Percentiles rank a stretch among this genome's conserved stretches.
Conservation (phyloP, 2,888 invertebrate genomes). For the Protodeltote pygarga region DNA sequence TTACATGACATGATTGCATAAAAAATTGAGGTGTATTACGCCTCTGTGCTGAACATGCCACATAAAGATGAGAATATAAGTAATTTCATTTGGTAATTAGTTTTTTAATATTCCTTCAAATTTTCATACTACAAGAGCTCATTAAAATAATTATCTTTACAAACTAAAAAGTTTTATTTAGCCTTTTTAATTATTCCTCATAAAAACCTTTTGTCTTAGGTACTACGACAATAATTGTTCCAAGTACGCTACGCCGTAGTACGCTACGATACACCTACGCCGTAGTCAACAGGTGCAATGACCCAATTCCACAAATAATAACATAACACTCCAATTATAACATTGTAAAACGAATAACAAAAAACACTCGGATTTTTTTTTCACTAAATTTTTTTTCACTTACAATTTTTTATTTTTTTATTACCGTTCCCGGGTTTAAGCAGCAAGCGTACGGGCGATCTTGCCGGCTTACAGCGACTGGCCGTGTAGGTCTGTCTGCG, state of each 20-base stretch:
- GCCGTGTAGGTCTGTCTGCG: slow-evolving; percentile 57
- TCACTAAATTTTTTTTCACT: slow-evolving; percentile 17
- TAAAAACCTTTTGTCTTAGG: not conserved
- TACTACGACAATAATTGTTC: slow-evolving; percentile 32
- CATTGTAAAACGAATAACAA: slow-evolving; percentile 5
- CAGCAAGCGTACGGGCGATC: slow-evolving; percentile 57
- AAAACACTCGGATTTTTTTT: slow-evolving; percentile 3
- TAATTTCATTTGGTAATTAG: no score
- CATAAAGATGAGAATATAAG: no score
- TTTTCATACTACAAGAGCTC: no score
- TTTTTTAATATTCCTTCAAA: no score
- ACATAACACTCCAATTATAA: slow-evolving; percentile 12
- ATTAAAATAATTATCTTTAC: no score
- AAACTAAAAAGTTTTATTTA: no score
- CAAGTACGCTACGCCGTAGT: slow-evolving; percentile 22
- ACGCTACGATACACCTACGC: slow-evolving; percentile 55
- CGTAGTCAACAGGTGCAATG: slow-evolving; percentile 63
- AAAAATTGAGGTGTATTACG: no score
- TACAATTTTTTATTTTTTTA: slow-evolving; percentile 16
- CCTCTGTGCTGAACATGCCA: no score
- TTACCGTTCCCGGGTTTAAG: slow-evolving; percentile 19
- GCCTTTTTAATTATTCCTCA: not conserved
- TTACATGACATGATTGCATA: no score
- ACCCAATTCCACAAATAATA: slow-evolving; percentile 46
- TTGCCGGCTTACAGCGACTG: slow-evolving; percentile 67